A percentile compares a stretch with the other conserved stretches of the same genome.
These are phyloP conservation scores for Drosophila ezoana DNA, from an alignment of 2,888 invertebrate genomes.

Conservation along the genomic window DNA sequence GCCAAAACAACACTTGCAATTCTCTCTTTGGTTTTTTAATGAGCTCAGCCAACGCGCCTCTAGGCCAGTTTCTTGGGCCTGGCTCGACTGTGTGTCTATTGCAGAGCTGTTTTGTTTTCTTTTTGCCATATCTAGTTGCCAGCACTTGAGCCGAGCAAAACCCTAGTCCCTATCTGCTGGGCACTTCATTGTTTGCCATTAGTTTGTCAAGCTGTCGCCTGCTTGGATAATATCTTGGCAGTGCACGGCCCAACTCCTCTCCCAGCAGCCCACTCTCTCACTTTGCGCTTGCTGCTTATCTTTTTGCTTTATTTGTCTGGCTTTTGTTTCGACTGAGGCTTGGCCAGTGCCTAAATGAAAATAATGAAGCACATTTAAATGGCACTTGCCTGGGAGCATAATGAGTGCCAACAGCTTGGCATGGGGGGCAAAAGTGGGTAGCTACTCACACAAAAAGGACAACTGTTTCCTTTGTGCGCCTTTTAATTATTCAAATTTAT, in stretches of 20 bases:
- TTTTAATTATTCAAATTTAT: constrained; percentile 79
- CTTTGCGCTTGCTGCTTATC: constrained; percentile 55
- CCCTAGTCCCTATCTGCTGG: constrained; percentile 14
- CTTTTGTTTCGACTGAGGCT: constrained; percentile 36
- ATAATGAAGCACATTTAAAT: constrained; percentile 69
- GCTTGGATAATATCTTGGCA: constrained; percentile 21
- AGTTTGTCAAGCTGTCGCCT: constrained; percentile 76
- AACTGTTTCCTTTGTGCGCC: constrained; percentile 67
- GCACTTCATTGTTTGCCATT: constrained; percentile 63
- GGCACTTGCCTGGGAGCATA: constrained; percentile 53
- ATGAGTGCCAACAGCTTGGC: constrained; percentile 43
- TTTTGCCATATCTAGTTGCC: constrained; percentile 30
- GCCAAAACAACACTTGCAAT: constrained; percentile 36
- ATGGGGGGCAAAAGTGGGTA: not conserved
- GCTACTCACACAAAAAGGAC: constrained; percentile 65
- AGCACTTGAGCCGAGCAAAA: constrained; percentile 7
- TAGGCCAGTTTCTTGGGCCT: constrained; percentile 24
- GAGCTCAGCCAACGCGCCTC: constrained; percentile 51
- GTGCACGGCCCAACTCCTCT: not conserved
- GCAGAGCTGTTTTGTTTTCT: not conserved
- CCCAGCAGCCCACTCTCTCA: not conserved
- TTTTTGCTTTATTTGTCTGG: constrained; percentile 66
- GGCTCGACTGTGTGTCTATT: constrained; percentile 4
- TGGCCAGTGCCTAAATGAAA: constrained; percentile 47
- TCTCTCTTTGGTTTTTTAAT: constrained; percentile 65